phyloP scores from a whole-genome alignment of 1,140 invertebrate genomes.

The Brachionus manjavacas region DNA sequence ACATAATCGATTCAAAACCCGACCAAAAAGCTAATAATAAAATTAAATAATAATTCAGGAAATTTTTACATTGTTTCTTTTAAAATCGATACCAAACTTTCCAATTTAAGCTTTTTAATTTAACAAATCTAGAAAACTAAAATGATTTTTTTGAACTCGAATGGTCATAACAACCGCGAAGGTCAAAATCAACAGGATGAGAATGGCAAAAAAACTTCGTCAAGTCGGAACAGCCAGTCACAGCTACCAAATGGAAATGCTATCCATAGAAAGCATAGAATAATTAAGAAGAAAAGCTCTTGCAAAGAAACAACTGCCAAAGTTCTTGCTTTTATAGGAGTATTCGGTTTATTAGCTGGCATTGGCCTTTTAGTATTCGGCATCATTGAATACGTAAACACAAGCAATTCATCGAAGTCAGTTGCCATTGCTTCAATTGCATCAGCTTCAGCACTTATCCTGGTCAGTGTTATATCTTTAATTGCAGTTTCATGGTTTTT shows the following conservation, averaged over 20 bases:
- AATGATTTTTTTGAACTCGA: constrained; percentile 8
- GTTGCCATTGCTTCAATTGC: not conserved
- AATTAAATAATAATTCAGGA: not conserved
- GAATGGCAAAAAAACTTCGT: not conserved
- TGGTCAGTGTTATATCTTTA: not conserved
- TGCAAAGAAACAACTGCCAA: constrained; percentile 10
- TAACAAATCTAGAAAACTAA: not conserved
- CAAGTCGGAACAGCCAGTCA: not conserved
- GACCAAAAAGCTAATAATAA: not conserved
- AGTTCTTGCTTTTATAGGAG: constrained; percentile 25
- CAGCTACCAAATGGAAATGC: not conserved
- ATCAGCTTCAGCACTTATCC: not conserved
- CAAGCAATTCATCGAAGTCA: not conserved
- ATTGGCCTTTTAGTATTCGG: constrained; percentile 37
- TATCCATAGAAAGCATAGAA: not conserved
- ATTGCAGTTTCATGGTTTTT: not conserved
- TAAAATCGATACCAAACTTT: not conserved
- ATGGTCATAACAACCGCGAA: not conserved
- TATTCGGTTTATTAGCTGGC: constrained; percentile 14
- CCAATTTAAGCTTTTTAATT: not conserved
- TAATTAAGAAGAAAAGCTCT: not conserved
- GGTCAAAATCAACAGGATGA: not conserved
- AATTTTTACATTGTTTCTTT: not conserved
- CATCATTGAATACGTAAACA: not conserved
- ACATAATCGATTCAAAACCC: not conserved